Percentiles rank a stretch among this genome's conserved stretches.
Conservation (phyloP, 2,888 invertebrate species). For the Frankliniella intonsa region DNA sequence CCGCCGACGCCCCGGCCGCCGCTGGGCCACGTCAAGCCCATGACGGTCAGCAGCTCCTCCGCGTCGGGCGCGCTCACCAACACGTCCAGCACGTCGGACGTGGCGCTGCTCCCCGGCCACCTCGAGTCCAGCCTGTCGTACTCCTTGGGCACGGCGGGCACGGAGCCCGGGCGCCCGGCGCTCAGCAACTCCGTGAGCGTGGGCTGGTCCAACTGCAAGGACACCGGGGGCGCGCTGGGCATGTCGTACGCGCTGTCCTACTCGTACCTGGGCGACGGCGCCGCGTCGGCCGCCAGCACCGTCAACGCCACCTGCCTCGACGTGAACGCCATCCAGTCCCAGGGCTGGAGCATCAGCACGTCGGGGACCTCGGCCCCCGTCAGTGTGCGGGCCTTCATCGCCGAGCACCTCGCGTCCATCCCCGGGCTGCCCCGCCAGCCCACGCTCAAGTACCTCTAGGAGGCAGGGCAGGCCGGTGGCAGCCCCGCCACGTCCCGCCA, state of each 20-base stretch:
- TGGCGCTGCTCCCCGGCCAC: not conserved
- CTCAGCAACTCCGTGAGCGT: constrained; percentile 9
- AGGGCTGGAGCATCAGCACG: constrained; percentile 19
- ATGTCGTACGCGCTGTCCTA: constrained; percentile 14
- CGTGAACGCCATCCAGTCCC: not conserved
- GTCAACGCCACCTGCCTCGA: constrained; percentile 19
- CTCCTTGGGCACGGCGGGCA: not conserved
- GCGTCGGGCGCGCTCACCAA: constrained; percentile 16
- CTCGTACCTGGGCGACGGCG: constrained; percentile 1
- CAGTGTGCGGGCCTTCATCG: not conserved
- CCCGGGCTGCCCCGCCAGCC: constrained; percentile 8
- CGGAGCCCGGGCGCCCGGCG: not conserved
- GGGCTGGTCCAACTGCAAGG: constrained; percentile 6
- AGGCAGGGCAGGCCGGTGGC: not conserved
- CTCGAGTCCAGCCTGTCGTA: constrained; percentile 16
- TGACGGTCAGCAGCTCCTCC: constrained; percentile 21
- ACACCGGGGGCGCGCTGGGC: not conserved
- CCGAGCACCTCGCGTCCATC: constrained; percentile 4
- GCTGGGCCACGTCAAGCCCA: not conserved
- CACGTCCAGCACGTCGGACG: not conserved
- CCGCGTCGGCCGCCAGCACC: not conserved
- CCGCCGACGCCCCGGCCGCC: not conserved
- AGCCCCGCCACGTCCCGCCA: not conserved
- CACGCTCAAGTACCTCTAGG: not conserved
- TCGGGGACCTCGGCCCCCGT: not conserved